phyloP scores from a whole-genome alignment of 1,140 invertebrate genomes.

The Dufourea novaeangliae region DNA sequence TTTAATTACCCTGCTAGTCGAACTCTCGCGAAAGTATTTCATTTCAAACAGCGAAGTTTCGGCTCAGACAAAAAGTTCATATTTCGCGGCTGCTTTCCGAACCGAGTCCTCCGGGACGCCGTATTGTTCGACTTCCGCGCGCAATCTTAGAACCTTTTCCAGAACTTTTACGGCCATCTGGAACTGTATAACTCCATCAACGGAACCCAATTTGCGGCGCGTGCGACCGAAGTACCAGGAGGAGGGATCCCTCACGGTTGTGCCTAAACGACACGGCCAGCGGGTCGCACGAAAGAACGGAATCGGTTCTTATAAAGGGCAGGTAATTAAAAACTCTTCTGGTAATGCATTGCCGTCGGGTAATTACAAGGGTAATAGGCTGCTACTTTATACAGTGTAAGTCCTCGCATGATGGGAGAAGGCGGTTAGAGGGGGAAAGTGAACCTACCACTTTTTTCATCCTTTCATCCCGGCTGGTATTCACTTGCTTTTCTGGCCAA shows the following conservation, averaged over 20 bases:
- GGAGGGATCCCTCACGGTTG: background rate
- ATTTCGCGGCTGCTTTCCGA: background rate
- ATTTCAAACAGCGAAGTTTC: background rate
- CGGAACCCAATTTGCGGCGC: constrained; percentile 5
- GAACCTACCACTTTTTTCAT: constrained; percentile 28
- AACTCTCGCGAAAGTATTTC: constrained; percentile 4
- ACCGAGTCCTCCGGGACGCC: background rate
- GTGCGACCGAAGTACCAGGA: constrained; percentile 1
- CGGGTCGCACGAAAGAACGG: background rate
- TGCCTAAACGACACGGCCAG: background rate
- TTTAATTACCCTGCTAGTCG: constrained; percentile 6
- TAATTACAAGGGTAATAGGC: constrained; percentile 59
- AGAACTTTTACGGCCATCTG: background rate
- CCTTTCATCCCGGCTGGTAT: constrained; percentile 18
- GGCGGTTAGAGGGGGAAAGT: constrained; percentile 9
- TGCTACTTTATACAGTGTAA: constrained; percentile 47
- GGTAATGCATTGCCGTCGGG: constrained; percentile 39
- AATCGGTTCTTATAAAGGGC: constrained; percentile 22
- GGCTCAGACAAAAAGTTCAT: background rate
- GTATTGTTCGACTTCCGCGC: background rate
- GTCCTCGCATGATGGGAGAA: background rate
- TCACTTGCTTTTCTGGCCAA: constrained; percentile 39
- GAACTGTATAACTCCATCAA: background rate
- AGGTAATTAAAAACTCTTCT: constrained; percentile 57
- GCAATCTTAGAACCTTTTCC: background rate